phyloP scores from a whole-genome alignment of 2,113 vertebrate species.

The Scytalopus superciliaris region DNA sequence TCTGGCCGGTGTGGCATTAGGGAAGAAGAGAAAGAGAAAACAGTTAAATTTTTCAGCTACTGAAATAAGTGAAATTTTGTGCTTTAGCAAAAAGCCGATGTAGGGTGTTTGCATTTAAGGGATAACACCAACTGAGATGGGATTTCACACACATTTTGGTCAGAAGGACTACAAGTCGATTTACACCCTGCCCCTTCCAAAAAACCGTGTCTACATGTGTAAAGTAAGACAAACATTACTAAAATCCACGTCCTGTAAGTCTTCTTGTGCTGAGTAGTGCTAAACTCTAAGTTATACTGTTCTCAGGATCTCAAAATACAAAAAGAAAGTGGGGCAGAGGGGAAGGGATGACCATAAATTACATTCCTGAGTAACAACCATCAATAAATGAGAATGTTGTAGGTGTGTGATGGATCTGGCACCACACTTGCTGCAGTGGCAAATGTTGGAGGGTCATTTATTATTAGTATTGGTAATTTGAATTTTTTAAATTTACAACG shows the following conservation, averaged over 20 bases:
- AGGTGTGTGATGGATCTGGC: background rate
- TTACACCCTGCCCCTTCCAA: background rate
- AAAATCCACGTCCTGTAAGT: background rate
- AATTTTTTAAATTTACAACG: background rate
- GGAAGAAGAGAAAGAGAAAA: background rate
- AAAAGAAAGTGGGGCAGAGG: rapidly evolving
- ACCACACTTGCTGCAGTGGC: background rate
- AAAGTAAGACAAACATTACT: background rate
- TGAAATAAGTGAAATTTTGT: background rate
- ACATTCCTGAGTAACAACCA: background rate
- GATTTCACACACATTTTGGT: background rate
- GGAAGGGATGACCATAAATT: background rate
- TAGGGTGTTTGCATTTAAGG: background rate
- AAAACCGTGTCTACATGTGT: background rate
- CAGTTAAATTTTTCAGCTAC: background rate
- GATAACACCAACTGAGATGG: background rate
- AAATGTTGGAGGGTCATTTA: background rate
- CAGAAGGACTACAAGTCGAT: background rate
- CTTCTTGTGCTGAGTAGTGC: background rate
- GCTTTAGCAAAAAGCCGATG: background rate
- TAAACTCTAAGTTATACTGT: background rate
- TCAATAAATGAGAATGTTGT: background rate
- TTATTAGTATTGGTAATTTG: rapidly evolving
- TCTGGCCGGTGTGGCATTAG: conserved; percentile 29
- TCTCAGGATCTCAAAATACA: background rate